Conservation (phyloP, 2,888 invertebrate genomes). For the Drosophila helvetica region DNA sequence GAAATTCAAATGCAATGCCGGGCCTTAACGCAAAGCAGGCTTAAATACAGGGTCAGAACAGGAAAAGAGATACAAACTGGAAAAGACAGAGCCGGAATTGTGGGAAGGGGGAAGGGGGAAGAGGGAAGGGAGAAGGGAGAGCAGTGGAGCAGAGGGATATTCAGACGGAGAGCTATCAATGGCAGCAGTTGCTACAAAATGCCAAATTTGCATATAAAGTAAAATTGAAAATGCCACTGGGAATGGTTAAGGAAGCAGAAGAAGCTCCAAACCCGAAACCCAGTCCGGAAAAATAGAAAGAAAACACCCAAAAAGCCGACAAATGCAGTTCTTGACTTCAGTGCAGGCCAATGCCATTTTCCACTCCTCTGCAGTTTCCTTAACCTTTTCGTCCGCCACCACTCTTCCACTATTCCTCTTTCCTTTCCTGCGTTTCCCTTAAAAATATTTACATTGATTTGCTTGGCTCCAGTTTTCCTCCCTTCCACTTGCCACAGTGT, state of each 20-base stretch:
- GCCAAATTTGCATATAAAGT: constrained; percentile 78
- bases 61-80: constrained; percentile 15
- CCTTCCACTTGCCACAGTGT: constrained; percentile 31
- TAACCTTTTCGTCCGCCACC: constrained; percentile 25
- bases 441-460: constrained; percentile 79
- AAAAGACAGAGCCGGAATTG: background rate
- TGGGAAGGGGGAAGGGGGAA: background rate
- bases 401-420: background rate
- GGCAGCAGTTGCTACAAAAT: constrained; percentile 68
- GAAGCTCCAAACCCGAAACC: constrained; percentile 49
- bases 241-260: constrained; percentile 44
- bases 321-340: constrained; percentile 56
- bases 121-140: background rate
- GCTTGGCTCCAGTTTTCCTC: constrained; percentile 36
- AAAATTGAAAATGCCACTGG: constrained; percentile 78
- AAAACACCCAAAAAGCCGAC: constrained; percentile 53
- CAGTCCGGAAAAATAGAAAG: constrained; percentile 20
- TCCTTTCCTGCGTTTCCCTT: constrained; percentile 9
- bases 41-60: constrained; percentile 53
- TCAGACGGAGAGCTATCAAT: constrained; percentile 60
- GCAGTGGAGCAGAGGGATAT: constrained; percentile 25
- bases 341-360: constrained; percentile 29
- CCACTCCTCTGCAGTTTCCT: constrained; percentile 26
- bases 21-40: constrained; percentile 64
- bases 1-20: constrained; percentile 65